Base-by-base conservation (phyloP, 2,113 vertebrate genomes). In the Paraplagusia blochii region DNA sequence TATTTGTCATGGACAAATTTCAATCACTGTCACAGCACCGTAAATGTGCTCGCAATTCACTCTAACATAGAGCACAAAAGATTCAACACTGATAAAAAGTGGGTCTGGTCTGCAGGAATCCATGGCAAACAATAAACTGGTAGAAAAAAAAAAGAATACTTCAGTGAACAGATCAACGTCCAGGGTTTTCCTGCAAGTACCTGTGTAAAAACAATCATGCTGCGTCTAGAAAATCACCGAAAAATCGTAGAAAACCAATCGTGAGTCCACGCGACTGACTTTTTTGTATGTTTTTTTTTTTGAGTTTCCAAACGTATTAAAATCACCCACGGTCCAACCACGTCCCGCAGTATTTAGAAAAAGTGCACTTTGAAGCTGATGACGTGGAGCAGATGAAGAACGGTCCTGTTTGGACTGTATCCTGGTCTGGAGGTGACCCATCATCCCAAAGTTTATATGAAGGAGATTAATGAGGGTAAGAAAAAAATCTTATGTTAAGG, bases 41-140 rank as follows among this genome's bases (percentile, higher is more conserved):
- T 74, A 88, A 95, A 93, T 52, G 95, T 94, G 95, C 95, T 83
- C 70, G 88, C 71, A 77, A 92, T 62, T 90, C 90, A 95, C 96
- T 98, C 97, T 99, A 99, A 99, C 93, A 91, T 99, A 99, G 96
- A 99, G 96, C 91, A 96, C 89, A 76, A 82, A 85, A 77, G 84
- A 90, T 65, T 60, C 72, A 73, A 91, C 88, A 82, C 81, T 82
- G 80, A 77, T 81, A 90, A 2, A 75, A 88, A 89, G 86, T 82
- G 74, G 78, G 69, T 82, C 85, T 79, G 73, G 74, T 87, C 88
- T 87, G 84, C 80, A 63, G 74, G 52, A 46, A 54, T 76, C 68
- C 63, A 57, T 62, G 69, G 66, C 48, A 73, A 80, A 50, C 42
- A 48, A 51, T 18, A 42, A 51, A 70, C 57, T 67, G 52, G 60